Percentiles rank a stretch among this genome's conserved stretches.
Conservation (phyloP, 2,113 vertebrate species). For the Conger conger region DNA sequence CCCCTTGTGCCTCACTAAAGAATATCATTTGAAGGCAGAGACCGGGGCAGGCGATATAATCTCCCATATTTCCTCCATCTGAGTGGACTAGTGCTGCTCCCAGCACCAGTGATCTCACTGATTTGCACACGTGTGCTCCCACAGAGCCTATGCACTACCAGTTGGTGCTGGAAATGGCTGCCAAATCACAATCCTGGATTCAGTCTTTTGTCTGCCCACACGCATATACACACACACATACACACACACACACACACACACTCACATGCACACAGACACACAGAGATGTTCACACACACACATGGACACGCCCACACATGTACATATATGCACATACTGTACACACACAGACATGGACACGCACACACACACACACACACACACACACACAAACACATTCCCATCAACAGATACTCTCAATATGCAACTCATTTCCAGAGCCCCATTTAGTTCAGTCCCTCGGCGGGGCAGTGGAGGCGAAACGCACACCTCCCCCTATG, state of each 20-base stretch:
- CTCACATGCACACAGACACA: neutral
- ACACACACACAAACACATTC: neutral
- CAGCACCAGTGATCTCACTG: neutral
- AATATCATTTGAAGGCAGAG: constrained; percentile 15
- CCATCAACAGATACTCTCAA: constrained; percentile 24
- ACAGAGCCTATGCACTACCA: neutral
- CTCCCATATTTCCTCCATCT: neutral
- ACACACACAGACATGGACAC: neutral
- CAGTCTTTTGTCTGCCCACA: neutral
- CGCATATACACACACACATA: neutral
- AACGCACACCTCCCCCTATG: neutral
- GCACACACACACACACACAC: neutral
- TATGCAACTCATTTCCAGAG: constrained; percentile 35
- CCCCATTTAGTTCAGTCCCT: neutral
- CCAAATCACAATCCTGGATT: neutral
- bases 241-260: neutral
- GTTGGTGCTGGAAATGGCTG: neutral
- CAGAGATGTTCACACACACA: neutral
- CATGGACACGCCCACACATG: neutral
- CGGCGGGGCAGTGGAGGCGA: neutral
- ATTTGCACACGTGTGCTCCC: neutral
- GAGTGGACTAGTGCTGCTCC: neutral
- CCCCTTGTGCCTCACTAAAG: neutral
- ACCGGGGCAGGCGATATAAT: neutral
- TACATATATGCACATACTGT: neutral